Conservation (phyloP, 2,888 invertebrate species). For the Tenthredo amoena region DNA sequence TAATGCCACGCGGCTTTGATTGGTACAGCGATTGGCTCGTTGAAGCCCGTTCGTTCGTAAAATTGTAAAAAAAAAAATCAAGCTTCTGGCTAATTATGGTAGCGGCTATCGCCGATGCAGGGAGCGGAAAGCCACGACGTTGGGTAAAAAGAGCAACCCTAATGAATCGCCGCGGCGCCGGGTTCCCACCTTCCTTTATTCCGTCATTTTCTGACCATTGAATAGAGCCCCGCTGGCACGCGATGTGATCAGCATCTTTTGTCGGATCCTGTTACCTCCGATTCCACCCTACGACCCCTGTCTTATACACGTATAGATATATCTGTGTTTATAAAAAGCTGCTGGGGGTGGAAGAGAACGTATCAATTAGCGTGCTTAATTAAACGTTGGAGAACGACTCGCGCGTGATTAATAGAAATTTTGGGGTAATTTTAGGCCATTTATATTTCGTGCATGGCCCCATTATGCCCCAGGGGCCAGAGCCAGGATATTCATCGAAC, state of each 20-base stretch:
- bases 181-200: constrained; percentile 27
- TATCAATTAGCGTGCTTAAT: constrained; percentile 42
- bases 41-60: constrained; percentile 48
- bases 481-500: background rate
- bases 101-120: background rate
- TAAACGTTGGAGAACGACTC: constrained; percentile 22
- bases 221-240: constrained; percentile 31
- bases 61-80: constrained; percentile 42
- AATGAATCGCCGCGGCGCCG: background rate
- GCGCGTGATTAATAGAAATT: constrained; percentile 32
- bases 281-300: background rate
- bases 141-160: background rate
- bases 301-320: background rate
- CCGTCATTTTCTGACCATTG: constrained; percentile 26
- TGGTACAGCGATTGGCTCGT: constrained; percentile 48
- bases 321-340: background rate
- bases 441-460: constrained; percentile 12
- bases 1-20: constrained; percentile 48
- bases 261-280: constrained; percentile 1
- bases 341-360: background rate
- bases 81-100: background rate
- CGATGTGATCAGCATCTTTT: constrained; percentile 13
- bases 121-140: background rate
- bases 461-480: background rate
- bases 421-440: constrained; percentile 14